These are phyloP conservation scores for Tragelaphus scriptus DNA, from an alignment of 2,113 vertebrate genomes.

Conservation along the genomic window DNA sequence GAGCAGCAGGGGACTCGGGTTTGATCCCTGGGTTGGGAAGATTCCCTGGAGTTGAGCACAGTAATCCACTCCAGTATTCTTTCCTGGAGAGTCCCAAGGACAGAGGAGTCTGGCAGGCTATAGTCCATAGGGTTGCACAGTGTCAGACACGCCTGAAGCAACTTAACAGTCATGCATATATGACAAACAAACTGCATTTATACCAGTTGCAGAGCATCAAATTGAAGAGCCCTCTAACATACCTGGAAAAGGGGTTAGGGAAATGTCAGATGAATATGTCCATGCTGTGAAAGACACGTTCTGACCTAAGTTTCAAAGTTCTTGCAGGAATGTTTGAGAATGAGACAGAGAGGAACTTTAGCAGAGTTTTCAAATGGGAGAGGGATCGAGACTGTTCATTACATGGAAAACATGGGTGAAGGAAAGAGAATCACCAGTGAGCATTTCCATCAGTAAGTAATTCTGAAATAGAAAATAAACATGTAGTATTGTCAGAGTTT, in stretches of 20 bases:
- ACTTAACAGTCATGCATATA: neutral
- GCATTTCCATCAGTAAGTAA: neutral
- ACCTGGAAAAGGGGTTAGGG: neutral
- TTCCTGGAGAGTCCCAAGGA: neutral
- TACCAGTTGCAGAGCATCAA: neutral
- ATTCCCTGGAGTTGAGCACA: neutral
- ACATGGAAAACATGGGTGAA: neutral
- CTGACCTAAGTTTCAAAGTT: neutral
- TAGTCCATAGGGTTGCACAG: neutral
- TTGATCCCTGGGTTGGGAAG: neutral
- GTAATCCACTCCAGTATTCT: neutral
- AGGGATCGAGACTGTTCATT: neutral
- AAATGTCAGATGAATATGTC: neutral
- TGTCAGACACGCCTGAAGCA: neutral
- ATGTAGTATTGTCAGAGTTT: neutral
- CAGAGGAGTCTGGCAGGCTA: neutral
- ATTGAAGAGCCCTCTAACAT: neutral
- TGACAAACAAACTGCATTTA: neutral
- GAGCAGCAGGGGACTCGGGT: neutral
- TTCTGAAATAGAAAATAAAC: neutral
- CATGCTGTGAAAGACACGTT: neutral
- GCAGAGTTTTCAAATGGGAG: neutral
- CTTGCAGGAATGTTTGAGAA: neutral
- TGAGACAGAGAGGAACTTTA: neutral
- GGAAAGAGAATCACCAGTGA: neutral